phyloP scores from a whole-genome alignment of 2,797 vertebrate genomes.

The Taeniopygia guttata region DNA sequence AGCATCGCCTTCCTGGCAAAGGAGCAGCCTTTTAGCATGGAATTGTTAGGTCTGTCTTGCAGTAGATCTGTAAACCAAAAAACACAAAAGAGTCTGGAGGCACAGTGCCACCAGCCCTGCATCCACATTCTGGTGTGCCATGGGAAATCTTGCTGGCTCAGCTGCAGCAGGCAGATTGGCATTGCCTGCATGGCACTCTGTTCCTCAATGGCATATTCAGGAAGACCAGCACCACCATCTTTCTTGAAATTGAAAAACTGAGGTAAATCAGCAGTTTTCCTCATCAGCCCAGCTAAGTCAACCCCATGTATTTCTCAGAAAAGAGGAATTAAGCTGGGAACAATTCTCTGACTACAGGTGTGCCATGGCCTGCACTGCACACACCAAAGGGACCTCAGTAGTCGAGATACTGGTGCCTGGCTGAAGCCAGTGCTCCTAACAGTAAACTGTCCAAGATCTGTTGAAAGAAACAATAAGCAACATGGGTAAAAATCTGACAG shows the following conservation, averaged over 20 bases:
- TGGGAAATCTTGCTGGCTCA: background rate
- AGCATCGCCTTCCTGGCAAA: background rate
- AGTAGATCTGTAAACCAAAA: background rate
- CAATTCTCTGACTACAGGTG: background rate
- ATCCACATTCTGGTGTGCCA: background rate
- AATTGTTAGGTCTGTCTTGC: background rate
- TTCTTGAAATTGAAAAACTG: background rate
- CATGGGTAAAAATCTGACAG: background rate
- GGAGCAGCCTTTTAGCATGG: background rate
- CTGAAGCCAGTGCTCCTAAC: background rate
- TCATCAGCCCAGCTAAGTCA: background rate
- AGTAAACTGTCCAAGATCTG: background rate
- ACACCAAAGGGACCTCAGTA: background rate
- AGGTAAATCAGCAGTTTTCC: background rate
- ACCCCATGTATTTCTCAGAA: background rate
- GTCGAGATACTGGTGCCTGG: background rate
- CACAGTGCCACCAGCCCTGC: background rate
- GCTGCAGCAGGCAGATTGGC: background rate
- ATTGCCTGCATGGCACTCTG: background rate
- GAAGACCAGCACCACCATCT: background rate
- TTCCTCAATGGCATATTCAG: background rate
- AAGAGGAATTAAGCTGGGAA: background rate
- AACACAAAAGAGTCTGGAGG: background rate
- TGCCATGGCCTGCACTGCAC: background rate
- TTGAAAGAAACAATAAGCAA: background rate